Conservation (phyloP, 2,113 vertebrate species). For the Sclerurus mexicanus region DNA sequence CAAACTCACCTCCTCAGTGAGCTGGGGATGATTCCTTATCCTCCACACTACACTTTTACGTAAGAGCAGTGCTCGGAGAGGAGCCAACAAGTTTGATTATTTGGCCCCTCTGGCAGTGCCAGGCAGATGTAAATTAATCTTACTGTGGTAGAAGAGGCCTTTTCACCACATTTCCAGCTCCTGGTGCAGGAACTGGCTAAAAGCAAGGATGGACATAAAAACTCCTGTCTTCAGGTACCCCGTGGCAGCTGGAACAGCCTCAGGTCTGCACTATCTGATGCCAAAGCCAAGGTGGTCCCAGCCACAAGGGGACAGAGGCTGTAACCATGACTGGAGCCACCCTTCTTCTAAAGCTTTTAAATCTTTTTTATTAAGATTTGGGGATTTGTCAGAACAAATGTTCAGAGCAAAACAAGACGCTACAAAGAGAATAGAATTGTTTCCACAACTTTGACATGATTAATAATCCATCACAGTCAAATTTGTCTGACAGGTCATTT, state of each 20-base stretch:
- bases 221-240: background rate
- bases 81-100: background rate
- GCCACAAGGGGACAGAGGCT: background rate
- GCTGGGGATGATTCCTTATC: background rate
- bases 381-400: background rate
- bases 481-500: constrained; percentile 21
- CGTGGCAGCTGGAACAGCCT: background rate
- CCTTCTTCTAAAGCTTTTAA: background rate
- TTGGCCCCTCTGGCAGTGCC: background rate
- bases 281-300: background rate
- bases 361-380: background rate
- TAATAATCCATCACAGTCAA: background rate
- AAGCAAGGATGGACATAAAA: background rate
- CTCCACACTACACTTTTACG: background rate
- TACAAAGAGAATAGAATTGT: background rate
- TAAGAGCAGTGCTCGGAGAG: background rate
- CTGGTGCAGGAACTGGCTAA: background rate
- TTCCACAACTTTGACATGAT: background rate
- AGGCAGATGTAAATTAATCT: background rate
- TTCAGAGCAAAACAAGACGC: background rate
- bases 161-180: background rate
- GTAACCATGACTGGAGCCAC: accelerated
- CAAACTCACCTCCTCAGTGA: background rate
- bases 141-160: background rate
- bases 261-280: background rate